A percentile compares a stretch with the other conserved stretches of the same genome.
phyloP scores from a whole-genome alignment of 2,113 vertebrate genomes.

The Terrapene triunguis region DNA sequence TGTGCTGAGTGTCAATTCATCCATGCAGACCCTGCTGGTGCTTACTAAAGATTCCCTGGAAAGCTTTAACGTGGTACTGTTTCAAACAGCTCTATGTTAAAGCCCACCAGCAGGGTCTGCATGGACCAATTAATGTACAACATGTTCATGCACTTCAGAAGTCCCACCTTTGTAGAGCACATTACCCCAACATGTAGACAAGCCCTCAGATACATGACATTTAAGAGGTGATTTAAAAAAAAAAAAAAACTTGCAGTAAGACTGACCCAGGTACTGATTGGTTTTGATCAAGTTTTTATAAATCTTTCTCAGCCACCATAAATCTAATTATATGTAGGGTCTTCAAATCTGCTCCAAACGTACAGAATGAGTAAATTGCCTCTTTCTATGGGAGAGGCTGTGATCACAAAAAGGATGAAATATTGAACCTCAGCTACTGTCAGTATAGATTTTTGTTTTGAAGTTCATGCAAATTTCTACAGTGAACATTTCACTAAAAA shows the following conservation, averaged over 20 bases:
- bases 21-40: not conserved
- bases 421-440: not conserved
- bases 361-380: not conserved
- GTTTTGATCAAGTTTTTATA: not conserved
- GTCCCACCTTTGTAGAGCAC: no score
- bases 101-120: not conserved
- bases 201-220: not conserved
- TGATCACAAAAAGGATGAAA: not conserved
- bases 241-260: not conserved
- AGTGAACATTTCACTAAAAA: not conserved
- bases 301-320: not conserved
- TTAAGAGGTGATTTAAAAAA: not conserved
- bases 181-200: not conserved
- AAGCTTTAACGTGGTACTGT: not conserved
- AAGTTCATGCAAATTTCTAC: not conserved
- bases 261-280: not conserved
- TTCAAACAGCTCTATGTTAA: not conserved
- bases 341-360: not conserved
- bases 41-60: not conserved
- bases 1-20: not conserved
- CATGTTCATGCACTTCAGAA: not conserved
- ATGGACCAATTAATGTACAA: not conserved
- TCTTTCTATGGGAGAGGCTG: not conserved
- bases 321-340: not conserved
- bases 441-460: not conserved